Evolutionary conservation across 2,888 invertebrate species (phyloP), one percentile per base, ranked within the genome.

Genomic region (Tetropium fuscum): DNA sequence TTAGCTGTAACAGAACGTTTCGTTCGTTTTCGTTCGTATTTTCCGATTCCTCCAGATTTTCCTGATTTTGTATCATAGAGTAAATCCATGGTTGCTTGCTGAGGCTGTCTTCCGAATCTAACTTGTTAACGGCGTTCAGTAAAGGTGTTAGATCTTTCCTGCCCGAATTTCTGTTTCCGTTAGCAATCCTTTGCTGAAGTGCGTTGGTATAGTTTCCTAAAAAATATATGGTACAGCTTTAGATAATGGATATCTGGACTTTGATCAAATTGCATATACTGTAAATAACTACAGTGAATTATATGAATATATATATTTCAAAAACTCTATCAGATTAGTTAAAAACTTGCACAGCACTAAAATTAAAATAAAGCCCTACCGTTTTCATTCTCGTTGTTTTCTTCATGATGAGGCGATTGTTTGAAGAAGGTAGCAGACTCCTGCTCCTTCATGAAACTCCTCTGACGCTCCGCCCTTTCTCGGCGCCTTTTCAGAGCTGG

Each of bases 381-480:
- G 55, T 78, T 76, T 63, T 73, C 76, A 49, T 77, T 78, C 48
- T 75, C 73, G 44, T 75, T 73, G 27, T 69, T 69, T 20, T 68
- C 75, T 27, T 77, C 75, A 40, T 71, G 65, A n/a, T 67, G 78
- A 75, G 74, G 77, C 67, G 82, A 80, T 47, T 82, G 82, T 70
- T 83, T 81, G 73, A 85, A 81, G 63, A 83, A 81, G 64, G 83
- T 84, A 49, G 83, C 84, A 60, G 86, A 86, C 81, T 93, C 92
- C 77, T 92, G 94, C 73, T 94, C 93, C 74, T 89, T 87, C 73
- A 93, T 90, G 75, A 94, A 93, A 76, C 91, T 92, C 53, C 92
- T 88, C 77, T 95, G 94, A 62, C 95, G 86, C 71, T 94, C 93
- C 40, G 90, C 93, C 64, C 95, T 86, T 76, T 94, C 94, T 61